Evolutionary conservation across 1,140 invertebrate genomes (phyloP).

Genomic region (Drosophila pseudoobscura): DNA sequence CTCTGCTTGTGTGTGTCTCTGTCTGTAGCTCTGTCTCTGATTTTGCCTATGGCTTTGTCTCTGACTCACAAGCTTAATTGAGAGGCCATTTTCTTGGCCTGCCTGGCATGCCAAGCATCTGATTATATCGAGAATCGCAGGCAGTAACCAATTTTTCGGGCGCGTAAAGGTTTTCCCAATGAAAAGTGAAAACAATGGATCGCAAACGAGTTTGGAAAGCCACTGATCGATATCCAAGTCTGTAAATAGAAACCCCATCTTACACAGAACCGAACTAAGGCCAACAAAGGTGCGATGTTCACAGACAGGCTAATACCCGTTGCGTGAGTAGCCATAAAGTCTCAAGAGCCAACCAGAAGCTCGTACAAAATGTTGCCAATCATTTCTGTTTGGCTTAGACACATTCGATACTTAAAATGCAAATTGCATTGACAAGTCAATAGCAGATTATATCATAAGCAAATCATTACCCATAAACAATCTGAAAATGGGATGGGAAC

Average conservation of each 20-base stretch:
- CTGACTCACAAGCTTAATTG: constrained; percentile 40
- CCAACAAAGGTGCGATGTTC: constrained; percentile 26
- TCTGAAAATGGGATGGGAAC: constrained; percentile 9
- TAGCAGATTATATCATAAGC: constrained; percentile 2
- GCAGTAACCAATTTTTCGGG: constrained; percentile 7
- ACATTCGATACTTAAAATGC: constrained; percentile 25
- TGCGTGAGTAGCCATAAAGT: constrained; percentile 1
- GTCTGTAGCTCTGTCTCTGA: neutral
- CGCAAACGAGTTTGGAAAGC: too few species aligned
- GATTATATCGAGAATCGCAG: constrained; percentile 23
- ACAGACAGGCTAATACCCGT: neutral
- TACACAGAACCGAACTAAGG: constrained; percentile 1
- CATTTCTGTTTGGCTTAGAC: constrained; percentile 15
- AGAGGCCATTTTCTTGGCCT: constrained; percentile 28
- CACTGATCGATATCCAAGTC: too few species aligned
- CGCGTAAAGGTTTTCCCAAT: neutral
- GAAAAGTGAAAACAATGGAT: constrained; percentile 17
- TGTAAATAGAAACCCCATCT: too few species aligned
- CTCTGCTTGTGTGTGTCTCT: neutral
- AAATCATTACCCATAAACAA: constrained; percentile 1
- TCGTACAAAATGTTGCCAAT: constrained; percentile 11
- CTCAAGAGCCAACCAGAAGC: neutral
- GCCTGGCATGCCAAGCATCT: constrained; percentile 19
- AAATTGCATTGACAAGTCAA: constrained; percentile 22
- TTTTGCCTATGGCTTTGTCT: constrained; percentile 1